These are phyloP conservation scores for Xiphydria camelus DNA, from an alignment of 2,888 invertebrate genomes.

Conservation along the genomic window DNA sequence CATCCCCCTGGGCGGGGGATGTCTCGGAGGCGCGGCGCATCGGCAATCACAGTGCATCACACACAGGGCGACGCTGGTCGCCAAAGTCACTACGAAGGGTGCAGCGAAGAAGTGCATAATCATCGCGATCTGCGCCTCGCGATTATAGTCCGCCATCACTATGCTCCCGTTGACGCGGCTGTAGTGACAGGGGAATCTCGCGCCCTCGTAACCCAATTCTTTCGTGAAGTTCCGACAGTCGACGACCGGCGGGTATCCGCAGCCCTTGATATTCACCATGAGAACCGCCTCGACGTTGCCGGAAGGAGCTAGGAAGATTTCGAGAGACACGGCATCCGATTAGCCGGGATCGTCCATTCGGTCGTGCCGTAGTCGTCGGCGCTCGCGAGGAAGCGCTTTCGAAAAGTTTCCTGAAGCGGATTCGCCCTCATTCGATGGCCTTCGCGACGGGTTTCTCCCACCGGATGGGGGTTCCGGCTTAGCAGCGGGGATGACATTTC, in stretches of 20 bases:
- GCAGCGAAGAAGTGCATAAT: constrained; percentile 84
- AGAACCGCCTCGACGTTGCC: constrained; percentile 67
- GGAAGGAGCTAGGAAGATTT: constrained; percentile 25
- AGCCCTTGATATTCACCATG: constrained; percentile 81
- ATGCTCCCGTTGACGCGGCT: constrained; percentile 80
- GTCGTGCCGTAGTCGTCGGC: too few species aligned
- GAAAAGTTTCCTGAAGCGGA: too few species aligned
- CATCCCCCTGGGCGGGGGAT: constrained; percentile 62
- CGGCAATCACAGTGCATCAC: constrained; percentile 87
- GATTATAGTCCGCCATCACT: constrained; percentile 81
- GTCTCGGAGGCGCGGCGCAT: constrained; percentile 68
- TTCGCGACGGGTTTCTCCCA: too few species aligned
- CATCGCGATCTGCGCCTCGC: constrained; percentile 78
- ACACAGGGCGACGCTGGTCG: constrained; percentile 82
- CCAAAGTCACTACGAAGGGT: constrained; percentile 81
- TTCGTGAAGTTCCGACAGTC: constrained; percentile 77
- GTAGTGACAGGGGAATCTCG: constrained; percentile 70
- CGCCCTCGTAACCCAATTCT: constrained; percentile 71
- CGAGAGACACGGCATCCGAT: neutral
- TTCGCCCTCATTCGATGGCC: too few species aligned
- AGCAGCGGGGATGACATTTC: too few species aligned
- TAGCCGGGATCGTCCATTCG: constrained; percentile 6
- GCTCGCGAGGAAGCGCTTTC: too few species aligned
- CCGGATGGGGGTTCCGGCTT: too few species aligned
- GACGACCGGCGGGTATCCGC: constrained; percentile 79